Conservation (phyloP, 2,113 vertebrate genomes). For the Nothocercus julius region DNA sequence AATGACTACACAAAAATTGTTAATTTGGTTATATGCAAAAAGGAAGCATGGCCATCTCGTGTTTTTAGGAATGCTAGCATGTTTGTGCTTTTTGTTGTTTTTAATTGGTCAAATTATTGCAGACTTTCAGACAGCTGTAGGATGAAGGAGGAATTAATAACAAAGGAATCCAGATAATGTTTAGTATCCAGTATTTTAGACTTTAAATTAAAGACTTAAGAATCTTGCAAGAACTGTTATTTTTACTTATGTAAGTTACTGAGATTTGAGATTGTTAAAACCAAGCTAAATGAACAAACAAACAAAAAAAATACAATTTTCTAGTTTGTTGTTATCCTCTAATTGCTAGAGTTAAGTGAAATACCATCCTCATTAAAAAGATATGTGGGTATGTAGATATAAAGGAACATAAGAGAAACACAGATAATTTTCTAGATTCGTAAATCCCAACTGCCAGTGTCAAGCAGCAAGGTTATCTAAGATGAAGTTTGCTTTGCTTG, state of each 20-base stretch:
- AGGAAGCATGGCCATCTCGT: neutral
- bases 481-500: neutral
- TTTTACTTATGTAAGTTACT: neutral
- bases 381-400: neutral
- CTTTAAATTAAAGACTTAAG: neutral
- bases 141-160: neutral
- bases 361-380: neutral
- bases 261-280: neutral
- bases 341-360: neutral
- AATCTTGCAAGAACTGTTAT: neutral
- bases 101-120: neutral
- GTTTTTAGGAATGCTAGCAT: neutral
- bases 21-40: neutral
- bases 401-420: neutral
- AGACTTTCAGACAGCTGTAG: neutral
- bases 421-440: neutral
- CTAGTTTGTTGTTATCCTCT: neutral
- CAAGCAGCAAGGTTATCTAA: neutral
- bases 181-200: neutral
- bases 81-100: neutral
- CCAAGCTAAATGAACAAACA: neutral
- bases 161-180: neutral
- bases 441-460: neutral
- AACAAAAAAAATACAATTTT: neutral
- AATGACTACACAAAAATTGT: neutral